Evolutionary conservation across 2,797 vertebrate genomes (phyloP).

Genomic region (Pygocentrus nattereri): DNA sequence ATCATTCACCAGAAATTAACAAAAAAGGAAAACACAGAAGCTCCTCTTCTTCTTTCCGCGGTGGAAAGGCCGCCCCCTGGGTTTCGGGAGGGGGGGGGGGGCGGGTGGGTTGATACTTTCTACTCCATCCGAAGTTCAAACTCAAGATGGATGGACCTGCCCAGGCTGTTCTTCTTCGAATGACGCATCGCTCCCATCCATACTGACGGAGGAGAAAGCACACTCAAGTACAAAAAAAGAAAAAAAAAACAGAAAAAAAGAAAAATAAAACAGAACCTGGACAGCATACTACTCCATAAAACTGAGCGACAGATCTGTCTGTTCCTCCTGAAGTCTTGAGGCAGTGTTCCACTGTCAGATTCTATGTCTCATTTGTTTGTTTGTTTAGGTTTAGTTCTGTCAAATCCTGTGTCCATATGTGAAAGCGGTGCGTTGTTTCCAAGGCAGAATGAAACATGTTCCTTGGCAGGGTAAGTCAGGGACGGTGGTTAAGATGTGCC

Average conservation of each 20-base stretch:
- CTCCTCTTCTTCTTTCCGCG: slow-evolving; percentile 45
- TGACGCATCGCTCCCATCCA: neutral
- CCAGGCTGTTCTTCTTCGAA: neutral
- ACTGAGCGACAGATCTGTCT: slow-evolving; percentile 30
- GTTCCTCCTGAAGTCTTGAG: slow-evolving; percentile 45
- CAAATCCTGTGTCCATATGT: slow-evolving; percentile 24
- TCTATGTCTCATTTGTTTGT: slow-evolving; percentile 30
- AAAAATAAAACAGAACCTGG: slow-evolving; percentile 40
- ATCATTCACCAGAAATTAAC: slow-evolving; percentile 67
- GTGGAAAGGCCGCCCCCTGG: neutral
- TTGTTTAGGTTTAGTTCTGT: slow-evolving; percentile 5
- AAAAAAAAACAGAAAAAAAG: slow-evolving; percentile 33
- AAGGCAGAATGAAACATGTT: slow-evolving; percentile 59
- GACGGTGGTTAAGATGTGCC: neutral
- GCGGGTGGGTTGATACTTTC: slow-evolving; percentile 33
- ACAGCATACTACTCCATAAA: slow-evolving; percentile 57
- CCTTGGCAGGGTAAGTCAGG: slow-evolving; percentile 67
- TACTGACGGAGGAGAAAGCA: slow-evolving; percentile 34
- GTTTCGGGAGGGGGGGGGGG: neutral
- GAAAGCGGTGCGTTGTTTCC: slow-evolving; percentile 38
- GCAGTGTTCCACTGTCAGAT: slow-evolving; percentile 46
- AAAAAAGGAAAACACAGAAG: slow-evolving; percentile 57
- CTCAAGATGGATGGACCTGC: slow-evolving; percentile 9
- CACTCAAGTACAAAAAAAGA: slow-evolving; percentile 35
- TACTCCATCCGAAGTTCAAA: slow-evolving; percentile 18